Conservation (phyloP, 2,888 invertebrate genomes). For the Sialis lutaria region DNA sequence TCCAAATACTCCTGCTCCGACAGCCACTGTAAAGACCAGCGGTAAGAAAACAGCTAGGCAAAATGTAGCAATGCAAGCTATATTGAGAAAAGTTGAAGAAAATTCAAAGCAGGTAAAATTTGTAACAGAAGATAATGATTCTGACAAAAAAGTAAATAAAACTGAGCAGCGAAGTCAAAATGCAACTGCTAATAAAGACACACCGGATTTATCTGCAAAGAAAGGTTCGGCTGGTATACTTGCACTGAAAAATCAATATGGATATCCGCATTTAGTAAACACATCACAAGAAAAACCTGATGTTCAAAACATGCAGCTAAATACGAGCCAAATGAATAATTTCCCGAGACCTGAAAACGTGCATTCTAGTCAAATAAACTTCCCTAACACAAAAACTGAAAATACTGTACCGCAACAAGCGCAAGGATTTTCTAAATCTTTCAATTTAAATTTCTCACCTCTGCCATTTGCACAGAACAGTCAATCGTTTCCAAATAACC, state of each 20-base stretch:
- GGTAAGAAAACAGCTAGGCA: slow-evolving; percentile 35
- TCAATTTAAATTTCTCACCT: too few species aligned
- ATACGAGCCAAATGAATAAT: too few species aligned
- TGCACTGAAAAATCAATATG: slow-evolving; percentile 33
- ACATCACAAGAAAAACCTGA: slow-evolving; percentile 23
- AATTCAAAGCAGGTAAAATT: slow-evolving; percentile 49
- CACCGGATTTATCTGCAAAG: slow-evolving; percentile 28
- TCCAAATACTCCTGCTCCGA: slow-evolving; percentile 10
- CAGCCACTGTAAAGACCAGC: slow-evolving; percentile 13
- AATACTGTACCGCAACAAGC: too few species aligned
- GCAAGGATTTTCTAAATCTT: too few species aligned
- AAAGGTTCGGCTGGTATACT: slow-evolving; percentile 33
- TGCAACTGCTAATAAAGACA: slow-evolving; percentile 13
- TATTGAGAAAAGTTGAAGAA: slow-evolving; percentile 52
- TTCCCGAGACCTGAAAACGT: too few species aligned
- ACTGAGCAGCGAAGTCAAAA: slow-evolving; percentile 24
- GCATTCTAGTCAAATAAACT: too few species aligned
- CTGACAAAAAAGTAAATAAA: slow-evolving; percentile 24
- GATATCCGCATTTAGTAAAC: slow-evolving; percentile 32
- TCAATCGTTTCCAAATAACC: too few species aligned
- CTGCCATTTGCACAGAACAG: too few species aligned
- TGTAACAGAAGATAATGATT: slow-evolving; percentile 22
- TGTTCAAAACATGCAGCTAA: too few species aligned
- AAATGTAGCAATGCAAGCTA: slow-evolving; percentile 66
- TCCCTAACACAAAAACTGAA: too few species aligned